Evolutionary conservation across 1,140 invertebrate genomes (phyloP).

Genomic region (Geopemphigus sp.): DNA sequence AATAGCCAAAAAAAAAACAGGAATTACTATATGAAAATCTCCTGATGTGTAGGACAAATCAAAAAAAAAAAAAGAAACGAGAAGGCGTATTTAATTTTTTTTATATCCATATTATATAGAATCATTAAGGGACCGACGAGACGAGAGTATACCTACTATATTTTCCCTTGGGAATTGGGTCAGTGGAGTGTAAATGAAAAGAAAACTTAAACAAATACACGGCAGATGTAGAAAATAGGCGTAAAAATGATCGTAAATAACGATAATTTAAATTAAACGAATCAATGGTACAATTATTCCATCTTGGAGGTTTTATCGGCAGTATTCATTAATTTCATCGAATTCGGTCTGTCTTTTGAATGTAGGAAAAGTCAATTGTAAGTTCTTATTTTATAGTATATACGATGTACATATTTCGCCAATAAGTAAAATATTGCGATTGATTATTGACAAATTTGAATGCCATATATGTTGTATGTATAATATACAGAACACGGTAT

Average conservation of each 20-base stretch:
- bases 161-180: slow-evolving; percentile 40
- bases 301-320: background rate
- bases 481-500: background rate
- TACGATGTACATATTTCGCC: too few relatives aligned
- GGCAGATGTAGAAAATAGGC: background rate
- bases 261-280: background rate
- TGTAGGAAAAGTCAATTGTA: too few relatives aligned
- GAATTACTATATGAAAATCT: background rate
- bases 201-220: slow-evolving; percentile 6
- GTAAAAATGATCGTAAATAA: background rate
- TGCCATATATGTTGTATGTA: too few relatives aligned
- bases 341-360: background rate
- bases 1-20: slow-evolving; percentile 5
- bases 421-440: too few relatives aligned
- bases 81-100: slow-evolving; percentile 18
- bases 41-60: background rate
- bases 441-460: too few relatives aligned
- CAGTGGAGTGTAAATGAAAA: background rate
- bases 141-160: background rate
- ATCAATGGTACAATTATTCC: background rate
- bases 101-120: background rate
- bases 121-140: slow-evolving; percentile 3
- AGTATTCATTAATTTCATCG: background rate
- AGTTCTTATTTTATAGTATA: background rate
- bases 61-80: slow-evolving; percentile 4